Evolutionary conservation across 2,888 invertebrate genomes (phyloP).

Genomic region (Athalia circularis): DNA sequence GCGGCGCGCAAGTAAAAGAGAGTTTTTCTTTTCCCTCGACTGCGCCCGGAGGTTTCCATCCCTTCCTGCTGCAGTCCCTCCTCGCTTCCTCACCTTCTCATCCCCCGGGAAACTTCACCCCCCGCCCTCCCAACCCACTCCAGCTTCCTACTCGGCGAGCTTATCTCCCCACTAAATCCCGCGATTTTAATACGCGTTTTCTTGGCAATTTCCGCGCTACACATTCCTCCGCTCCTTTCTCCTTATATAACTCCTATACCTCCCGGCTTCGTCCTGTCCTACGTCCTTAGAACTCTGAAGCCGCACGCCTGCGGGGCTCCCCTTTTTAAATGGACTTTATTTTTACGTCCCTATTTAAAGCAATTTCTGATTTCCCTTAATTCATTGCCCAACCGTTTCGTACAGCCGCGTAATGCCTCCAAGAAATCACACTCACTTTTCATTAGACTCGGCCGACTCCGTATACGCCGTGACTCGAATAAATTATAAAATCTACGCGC

Average conservation of each 20-base stretch:
- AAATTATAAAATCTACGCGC: slow-evolving; percentile 21
- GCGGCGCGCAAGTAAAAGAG: slow-evolving; percentile 65
- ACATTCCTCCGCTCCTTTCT: slow-evolving; percentile 60
- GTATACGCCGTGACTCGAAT: slow-evolving; percentile 29
- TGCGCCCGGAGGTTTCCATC: slow-evolving; percentile 54
- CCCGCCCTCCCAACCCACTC: slow-evolving; percentile 30
- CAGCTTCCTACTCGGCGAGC: slow-evolving; percentile 62
- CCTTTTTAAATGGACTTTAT: slow-evolving; percentile 68
- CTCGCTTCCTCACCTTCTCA: slow-evolving; percentile 41
- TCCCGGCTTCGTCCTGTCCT: slow-evolving; percentile 46
- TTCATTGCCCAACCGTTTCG: slow-evolving; percentile 70
- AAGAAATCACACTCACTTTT: slow-evolving; percentile 56
- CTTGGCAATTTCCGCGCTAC: slow-evolving; percentile 74
- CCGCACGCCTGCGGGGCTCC: slow-evolving; percentile 25
- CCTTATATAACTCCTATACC: slow-evolving; percentile 49
- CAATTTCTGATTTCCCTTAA: slow-evolving; percentile 73
- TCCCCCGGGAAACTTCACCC: too few species aligned
- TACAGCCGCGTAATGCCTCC: slow-evolving; percentile 67
- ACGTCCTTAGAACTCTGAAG: slow-evolving; percentile 44
- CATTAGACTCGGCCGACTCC: slow-evolving; percentile 46
- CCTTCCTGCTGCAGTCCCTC: slow-evolving; percentile 51
- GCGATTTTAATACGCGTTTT: slow-evolving; percentile 78
- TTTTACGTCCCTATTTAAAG: slow-evolving; percentile 72
- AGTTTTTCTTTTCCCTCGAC: slow-evolving; percentile 68
- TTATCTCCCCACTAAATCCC: slow-evolving; percentile 78